Conservation (phyloP, 2,797 vertebrate genomes). For the Acropternis orthonyx region DNA sequence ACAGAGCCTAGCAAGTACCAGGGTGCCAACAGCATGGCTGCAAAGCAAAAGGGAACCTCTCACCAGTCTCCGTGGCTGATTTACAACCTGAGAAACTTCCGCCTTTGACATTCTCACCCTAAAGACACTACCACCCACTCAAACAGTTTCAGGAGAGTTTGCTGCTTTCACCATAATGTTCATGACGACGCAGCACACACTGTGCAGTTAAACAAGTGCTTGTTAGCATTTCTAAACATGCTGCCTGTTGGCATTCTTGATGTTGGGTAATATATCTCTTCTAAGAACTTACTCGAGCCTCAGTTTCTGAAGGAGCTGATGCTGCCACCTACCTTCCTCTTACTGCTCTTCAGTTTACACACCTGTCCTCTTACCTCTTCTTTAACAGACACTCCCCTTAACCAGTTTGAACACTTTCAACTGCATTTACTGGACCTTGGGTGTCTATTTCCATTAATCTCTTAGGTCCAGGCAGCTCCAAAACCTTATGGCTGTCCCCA, state of each 20-base stretch:
- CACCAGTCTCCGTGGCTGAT: not conserved
- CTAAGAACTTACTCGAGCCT: not conserved
- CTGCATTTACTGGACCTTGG: not conserved
- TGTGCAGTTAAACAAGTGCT: not conserved
- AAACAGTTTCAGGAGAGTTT: not conserved
- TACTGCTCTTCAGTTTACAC: not conserved
- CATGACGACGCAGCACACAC: accelerated
- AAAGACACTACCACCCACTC: not conserved
- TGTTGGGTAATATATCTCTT: not conserved
- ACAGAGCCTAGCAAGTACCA: not conserved
- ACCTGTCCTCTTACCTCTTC: not conserved
- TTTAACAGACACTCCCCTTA: not conserved
- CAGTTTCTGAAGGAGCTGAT: not conserved
- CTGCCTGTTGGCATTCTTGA: not conserved
- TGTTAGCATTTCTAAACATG: not conserved
- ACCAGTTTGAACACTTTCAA: not conserved
- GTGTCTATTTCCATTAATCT: not conserved
- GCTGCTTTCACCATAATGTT: not conserved
- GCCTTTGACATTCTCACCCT: not conserved
- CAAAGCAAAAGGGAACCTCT: not conserved
- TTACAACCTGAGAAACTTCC: not conserved
- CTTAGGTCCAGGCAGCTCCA: not conserved
- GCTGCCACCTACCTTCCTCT: not conserved
- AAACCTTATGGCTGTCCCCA: not conserved
- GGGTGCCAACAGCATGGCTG: accelerated